These are phyloP conservation scores for Tuta absoluta DNA, from an alignment of 2,888 invertebrate species.

Conservation along the genomic window DNA sequence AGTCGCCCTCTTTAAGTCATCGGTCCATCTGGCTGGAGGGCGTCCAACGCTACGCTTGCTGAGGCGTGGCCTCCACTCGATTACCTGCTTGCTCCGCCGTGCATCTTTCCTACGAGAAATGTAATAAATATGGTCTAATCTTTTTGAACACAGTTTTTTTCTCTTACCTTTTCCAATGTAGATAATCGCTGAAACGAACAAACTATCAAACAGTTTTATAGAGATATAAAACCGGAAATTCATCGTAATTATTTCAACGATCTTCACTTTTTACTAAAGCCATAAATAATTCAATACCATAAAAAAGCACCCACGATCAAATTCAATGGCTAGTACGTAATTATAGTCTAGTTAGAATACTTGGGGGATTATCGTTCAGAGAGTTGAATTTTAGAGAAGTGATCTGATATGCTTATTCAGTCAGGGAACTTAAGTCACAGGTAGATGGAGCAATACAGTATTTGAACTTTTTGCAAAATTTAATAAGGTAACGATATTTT, in stretches of 20 bases:
- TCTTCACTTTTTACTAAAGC: constrained; percentile 44
- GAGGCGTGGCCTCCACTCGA: no score
- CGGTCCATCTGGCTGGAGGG: no score
- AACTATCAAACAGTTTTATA: constrained; percentile 41
- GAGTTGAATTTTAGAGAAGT: constrained; percentile 28
- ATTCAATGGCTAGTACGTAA: constrained; percentile 55
- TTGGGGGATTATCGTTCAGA: constrained; percentile 40
- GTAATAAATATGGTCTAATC: no score
- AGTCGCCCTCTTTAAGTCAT: no score
- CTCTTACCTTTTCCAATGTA: neutral
- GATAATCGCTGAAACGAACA: neutral
- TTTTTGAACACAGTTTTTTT: neutral
- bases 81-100: no score
- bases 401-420: constrained; percentile 1
- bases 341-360: constrained; percentile 47
- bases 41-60: no score
- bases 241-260: constrained; percentile 51
- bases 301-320: constrained; percentile 46
- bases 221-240: constrained; percentile 51
- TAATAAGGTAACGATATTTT: no score
- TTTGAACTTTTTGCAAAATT: neutral
- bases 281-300: constrained; percentile 56
- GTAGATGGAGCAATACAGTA: neutral
- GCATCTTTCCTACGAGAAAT: no score
- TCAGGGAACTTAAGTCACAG: neutral